Base-by-base conservation (phyloP, 2,113 vertebrate species). In the Gracilinanus agilis region DNA sequence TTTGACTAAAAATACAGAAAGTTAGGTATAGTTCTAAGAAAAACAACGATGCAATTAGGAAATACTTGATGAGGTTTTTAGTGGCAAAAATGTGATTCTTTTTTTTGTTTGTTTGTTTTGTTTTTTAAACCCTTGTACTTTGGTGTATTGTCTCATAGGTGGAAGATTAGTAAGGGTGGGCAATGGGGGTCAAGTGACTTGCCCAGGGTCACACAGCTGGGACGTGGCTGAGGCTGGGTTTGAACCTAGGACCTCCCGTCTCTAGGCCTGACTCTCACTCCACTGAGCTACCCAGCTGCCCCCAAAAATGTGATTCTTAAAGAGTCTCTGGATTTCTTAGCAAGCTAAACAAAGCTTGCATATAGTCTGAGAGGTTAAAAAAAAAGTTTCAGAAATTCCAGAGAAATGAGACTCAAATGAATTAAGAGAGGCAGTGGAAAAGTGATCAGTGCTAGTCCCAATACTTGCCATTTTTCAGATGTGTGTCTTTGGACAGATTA, bases 381-480 rank as follows among this genome's bases (percentile, higher is more conserved):
- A 40, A 97, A 92, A 93, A 27, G 4, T 9, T 90, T 53, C 56
- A 94, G 53, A 95, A 95, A 91, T 49, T 89, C 29, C 92, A 92
- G 21, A 49, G 24, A 93, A 3, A 83, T 83, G n/a, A 40, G n/a
- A 83, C 16, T 1, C 6, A 40, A 83, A 25, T 83, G n/a, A 19
- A 83, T 83, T 23, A 83, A 23, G 19, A 40, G 34, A 83, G 23
- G 19, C 7, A 83, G 19, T 40, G n/a, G 67, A 83, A 16, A 19
- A 83, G 19, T 7, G 7, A 23, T 40, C 16, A 2, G 3, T 83
- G 34, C 67, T 83, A 83, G 6, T 40, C n/a, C 67, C 67, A 40
- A 83, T 6, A 21, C 16, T 83, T 40, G 19, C 16, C 67, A 40
- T 83, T 40, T 49, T 49, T 49, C 49, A 49, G 9, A 40, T 21